These are phyloP conservation scores for Drosophila sucinea DNA, from an alignment of 1,140 invertebrate genomes.

Conservation along the genomic window DNA sequence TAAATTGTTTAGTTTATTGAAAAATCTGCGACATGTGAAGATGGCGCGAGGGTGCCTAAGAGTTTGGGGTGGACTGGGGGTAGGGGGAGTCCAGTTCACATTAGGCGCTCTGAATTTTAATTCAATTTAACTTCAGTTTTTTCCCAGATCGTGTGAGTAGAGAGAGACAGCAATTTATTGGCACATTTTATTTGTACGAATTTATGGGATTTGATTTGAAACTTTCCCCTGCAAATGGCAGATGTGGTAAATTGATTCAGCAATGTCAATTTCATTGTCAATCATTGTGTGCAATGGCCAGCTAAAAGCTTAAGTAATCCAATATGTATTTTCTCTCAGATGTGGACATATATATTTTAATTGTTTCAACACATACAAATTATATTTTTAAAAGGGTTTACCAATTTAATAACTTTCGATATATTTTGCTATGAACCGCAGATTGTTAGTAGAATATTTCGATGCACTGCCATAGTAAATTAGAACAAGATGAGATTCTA, in stretches of 20 bases:
- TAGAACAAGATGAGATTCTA: no score
- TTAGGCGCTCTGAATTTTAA: constrained; percentile 80
- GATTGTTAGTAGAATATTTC: no score
- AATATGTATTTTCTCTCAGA: neutral
- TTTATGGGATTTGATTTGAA: constrained; percentile 71
- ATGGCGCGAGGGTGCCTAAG: constrained; percentile 16
- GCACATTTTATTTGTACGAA: constrained; percentile 75
- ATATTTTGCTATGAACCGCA: no score
- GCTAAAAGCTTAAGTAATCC: constrained; percentile 34
- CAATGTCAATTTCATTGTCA: constrained; percentile 11
- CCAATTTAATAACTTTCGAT: no score
- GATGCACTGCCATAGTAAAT: no score
- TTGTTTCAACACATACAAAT: no score
- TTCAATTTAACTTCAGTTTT: constrained; percentile 79
- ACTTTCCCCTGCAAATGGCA: constrained; percentile 38
- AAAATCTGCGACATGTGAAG: constrained; percentile 80
- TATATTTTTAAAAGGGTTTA: no score
- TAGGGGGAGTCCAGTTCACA: constrained; percentile 20
- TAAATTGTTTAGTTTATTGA: constrained; percentile 82
- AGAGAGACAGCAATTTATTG: constrained; percentile 69
- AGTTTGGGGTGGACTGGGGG: constrained; percentile 12
- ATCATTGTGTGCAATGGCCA: constrained; percentile 34
- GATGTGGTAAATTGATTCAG: constrained; percentile 41
- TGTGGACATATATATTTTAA: neutral
- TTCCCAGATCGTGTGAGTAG: constrained; percentile 53